phyloP scores from a whole-genome alignment of 1,140 invertebrate species.

The Drosophila rhopaloa region DNA sequence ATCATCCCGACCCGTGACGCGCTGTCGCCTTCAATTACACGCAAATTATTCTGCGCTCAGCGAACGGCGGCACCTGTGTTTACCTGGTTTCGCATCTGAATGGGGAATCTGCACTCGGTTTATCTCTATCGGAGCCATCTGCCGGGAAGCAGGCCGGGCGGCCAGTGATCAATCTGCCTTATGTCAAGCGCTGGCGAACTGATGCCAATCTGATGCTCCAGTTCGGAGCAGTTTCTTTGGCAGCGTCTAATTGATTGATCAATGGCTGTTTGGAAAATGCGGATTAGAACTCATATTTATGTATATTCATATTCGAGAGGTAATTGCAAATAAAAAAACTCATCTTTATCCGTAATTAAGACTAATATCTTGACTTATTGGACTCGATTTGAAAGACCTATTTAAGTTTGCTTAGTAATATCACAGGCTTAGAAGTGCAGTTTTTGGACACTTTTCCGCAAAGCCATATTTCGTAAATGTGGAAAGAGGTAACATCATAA shows the following conservation, averaged over 20 bases:
- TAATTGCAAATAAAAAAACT: not conserved
- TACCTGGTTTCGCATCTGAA: slow-evolving; percentile 13
- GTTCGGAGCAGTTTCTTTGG: slow-evolving; percentile 29
- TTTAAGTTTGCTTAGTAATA: no score
- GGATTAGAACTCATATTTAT: slow-evolving; percentile 1
- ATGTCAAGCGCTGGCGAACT: slow-evolving; percentile 49
- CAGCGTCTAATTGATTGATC: slow-evolving; percentile 45
- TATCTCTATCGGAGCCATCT: slow-evolving; percentile 29
- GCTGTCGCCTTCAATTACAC: slow-evolving; percentile 78
- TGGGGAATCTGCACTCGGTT: slow-evolving; percentile 5
- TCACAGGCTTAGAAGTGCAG: no score
- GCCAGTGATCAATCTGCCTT: slow-evolving; percentile 76
- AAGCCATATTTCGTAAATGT: no score
- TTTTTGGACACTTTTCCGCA: no score
- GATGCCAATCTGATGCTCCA: slow-evolving; percentile 55
- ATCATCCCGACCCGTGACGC: slow-evolving; percentile 62
- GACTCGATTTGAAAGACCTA: no score
- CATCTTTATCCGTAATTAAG: no score
- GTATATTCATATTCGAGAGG: not conserved
- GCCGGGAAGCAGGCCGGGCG: slow-evolving; percentile 10
- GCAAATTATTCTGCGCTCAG: slow-evolving; percentile 72
- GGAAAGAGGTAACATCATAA: no score
- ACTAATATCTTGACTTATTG: no score
- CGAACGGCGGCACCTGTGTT: slow-evolving; percentile 55
- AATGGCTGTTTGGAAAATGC: slow-evolving; percentile 5